Conservation (phyloP, 2,797 vertebrate genomes). For the Avahi laniger region DNA sequence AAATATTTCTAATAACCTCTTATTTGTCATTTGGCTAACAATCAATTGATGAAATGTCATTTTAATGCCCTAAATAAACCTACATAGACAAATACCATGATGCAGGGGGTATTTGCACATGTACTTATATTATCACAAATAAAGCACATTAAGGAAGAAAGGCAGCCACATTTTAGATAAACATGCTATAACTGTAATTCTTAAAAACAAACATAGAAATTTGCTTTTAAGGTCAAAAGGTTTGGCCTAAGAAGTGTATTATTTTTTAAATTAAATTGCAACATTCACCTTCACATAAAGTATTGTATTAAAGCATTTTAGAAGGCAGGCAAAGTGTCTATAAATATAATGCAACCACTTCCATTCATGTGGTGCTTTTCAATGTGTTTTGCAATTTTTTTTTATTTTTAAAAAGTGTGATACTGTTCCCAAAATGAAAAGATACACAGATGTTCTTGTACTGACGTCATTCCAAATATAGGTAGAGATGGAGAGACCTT, state of each 20-base stretch:
- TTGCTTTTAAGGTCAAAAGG: neutral
- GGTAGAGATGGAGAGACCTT: neutral
- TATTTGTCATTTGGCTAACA: neutral
- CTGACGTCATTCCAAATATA: conserved; percentile 23
- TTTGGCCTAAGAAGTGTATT: neutral
- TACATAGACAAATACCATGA: neutral
- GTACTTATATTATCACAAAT: neutral
- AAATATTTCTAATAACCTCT: neutral
- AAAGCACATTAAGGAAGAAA: neutral
- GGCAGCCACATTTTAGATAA: conserved; percentile 5
- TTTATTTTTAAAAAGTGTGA: conserved; percentile 53
- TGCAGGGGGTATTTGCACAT: neutral
- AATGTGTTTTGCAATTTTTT: neutral
- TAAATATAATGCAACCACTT: neutral
- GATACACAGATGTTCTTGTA: conserved; percentile 46
- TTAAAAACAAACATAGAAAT: neutral
- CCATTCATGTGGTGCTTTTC: neutral
- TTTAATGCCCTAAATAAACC: neutral
- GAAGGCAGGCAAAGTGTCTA: neutral
- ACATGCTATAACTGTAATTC: neutral
- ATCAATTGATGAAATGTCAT: neutral
- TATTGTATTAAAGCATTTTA: neutral
- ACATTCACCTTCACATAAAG: neutral
- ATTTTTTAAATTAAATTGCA: neutral
- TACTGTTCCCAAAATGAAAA: conserved; percentile 50